Evolutionary conservation across 2,797 vertebrate genomes (phyloP), one percentile per base, ranked within the genome.

Genomic region (Staurois parvus): DNA sequence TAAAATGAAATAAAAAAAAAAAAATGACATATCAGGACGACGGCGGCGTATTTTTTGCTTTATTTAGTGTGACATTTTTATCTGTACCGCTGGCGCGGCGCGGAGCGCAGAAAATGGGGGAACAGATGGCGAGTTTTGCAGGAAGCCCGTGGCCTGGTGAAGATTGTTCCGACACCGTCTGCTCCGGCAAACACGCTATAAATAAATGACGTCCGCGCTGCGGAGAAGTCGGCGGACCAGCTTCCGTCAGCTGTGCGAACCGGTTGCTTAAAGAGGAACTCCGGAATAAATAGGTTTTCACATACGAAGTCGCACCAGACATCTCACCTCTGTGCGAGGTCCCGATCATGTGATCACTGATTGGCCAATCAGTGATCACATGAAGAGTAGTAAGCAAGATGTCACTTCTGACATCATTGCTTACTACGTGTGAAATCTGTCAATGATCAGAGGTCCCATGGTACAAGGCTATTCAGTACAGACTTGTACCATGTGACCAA

Each of bases 161-260:
- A 76, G 79, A 85, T 81, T 77, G 29, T 45, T 86, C 79, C 66
- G 79, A 86, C 85, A 82, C 79, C 82, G 85, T 82, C 85, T 77
- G 85, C 85, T 82, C 79, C 59, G 21, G 74, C 28, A 52, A 77
- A 81, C 32, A 42, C 9, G 24, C 45, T 37, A 72, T 72, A 86
- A 81, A 74, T 81, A 59, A 79, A 79, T 56, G 19, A 81, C 72
- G 45, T 68, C 34, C 70, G 37, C 10, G 17, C 21, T n/a, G 77
- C 37, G 26, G 76, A 34, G 34, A 40, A 40, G 4, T n/a, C 73
- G 77, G 73, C 81, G 30, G 52, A 34, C 32, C 70, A 4, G 32
- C 30, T 56, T 28, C 52, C 64, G 26, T 28, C 26, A 26, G n/a
- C 26, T 66, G n/a, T 24, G n/a, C 19, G 64, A 28, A 66, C 28